A percentile compares a stretch with the other conserved stretches of the same genome.
phyloP scores from a whole-genome alignment of 2,888 invertebrate genomes.

The Apamea anceps region DNA sequence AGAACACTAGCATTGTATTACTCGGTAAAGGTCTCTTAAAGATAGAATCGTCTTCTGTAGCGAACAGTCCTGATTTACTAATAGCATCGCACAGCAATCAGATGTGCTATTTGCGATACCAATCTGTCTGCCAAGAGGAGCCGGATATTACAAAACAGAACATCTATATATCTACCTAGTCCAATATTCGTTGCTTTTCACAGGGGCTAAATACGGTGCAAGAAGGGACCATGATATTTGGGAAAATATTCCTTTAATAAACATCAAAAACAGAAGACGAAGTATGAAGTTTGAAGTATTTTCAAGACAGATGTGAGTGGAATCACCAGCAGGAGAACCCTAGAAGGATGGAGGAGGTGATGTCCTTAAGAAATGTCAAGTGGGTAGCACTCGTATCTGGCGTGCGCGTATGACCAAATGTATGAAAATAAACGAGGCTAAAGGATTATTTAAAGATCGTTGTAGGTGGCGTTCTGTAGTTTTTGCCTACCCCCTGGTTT shows the following conservation, averaged over 20 bases:
- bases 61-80: constrained; percentile 25
- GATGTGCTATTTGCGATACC: constrained; percentile 45
- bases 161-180: constrained; percentile 6
- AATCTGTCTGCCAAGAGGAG: constrained; percentile 26
- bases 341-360: too few relatives aligned
- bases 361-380: too few relatives aligned
- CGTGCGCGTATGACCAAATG: too few relatives aligned
- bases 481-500: too few relatives aligned
- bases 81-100: constrained; percentile 36
- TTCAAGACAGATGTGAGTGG: too few relatives aligned
- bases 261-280: not conserved
- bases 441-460: too few relatives aligned
- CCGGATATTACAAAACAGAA: constrained; percentile 38
- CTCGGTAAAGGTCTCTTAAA: not conserved
- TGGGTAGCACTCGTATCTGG: too few relatives aligned
- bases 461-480: too few relatives aligned
- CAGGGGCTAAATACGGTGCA: not conserved
- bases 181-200: constrained; percentile 8
- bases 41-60: not conserved
- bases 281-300: too few relatives aligned
- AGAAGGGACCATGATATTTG: not conserved
- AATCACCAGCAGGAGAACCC: too few relatives aligned
- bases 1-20: not conserved
- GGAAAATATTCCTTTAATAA: not conserved
- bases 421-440: too few relatives aligned